Evolutionary conservation across 2,797 vertebrate genomes (phyloP).

Genomic region (Spatula clypeata): DNA sequence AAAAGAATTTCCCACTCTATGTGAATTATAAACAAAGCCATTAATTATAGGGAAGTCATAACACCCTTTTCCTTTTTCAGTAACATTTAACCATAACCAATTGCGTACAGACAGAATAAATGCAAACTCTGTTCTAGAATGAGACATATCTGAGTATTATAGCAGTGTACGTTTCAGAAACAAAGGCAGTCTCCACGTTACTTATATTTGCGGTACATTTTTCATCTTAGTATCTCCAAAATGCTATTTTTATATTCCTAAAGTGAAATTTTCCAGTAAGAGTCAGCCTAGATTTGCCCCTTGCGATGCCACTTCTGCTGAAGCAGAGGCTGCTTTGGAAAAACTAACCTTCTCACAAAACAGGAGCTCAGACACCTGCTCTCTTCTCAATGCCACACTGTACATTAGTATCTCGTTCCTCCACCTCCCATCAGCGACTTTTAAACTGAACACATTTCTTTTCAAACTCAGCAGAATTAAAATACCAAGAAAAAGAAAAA

Average conservation of each 20-base stretch:
- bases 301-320: accelerated
- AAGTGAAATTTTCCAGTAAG: neutral
- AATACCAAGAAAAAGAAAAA: neutral
- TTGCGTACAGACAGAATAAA: neutral
- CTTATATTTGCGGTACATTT: neutral
- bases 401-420: neutral
- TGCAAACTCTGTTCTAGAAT: neutral
- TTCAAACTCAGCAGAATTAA: conserved; percentile 33
- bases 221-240: neutral
- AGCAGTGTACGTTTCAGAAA: accelerated
- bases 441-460: neutral
- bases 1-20: neutral
- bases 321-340: neutral
- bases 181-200: neutral
- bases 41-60: neutral
- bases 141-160: neutral
- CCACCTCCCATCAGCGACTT: neutral
- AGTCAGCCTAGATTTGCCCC: neutral
- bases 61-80: neutral
- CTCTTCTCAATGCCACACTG: neutral
- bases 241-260: neutral
- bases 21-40: neutral
- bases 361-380: accelerated
- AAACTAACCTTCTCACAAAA: neutral
- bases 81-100: neutral